A percentile compares a stretch with the other conserved stretches of the same genome.
These are phyloP conservation scores for Cassiopea andromeda DNA, from an alignment of 30 jellyfish, hydroid and myxozoan genomes.

Conservation along the genomic window DNA sequence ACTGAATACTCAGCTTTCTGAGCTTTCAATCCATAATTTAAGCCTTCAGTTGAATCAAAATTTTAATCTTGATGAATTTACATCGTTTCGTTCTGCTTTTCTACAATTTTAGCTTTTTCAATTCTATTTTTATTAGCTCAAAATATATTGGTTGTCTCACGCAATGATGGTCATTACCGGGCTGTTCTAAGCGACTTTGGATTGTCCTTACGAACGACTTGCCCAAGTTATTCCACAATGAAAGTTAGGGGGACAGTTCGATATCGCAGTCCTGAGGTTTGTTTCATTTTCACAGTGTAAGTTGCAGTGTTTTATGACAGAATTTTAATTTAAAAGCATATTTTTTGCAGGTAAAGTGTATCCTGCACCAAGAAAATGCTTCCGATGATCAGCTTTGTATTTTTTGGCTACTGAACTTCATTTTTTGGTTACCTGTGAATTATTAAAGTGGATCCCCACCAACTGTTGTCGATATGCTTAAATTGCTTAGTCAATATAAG, in stretches of 20 bases:
- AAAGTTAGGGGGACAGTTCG: slow-evolving; percentile 45
- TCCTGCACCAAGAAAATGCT: background rate
- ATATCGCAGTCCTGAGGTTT: slow-evolving; percentile 63
- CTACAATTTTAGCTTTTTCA: background rate
- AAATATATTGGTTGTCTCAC: slow-evolving; percentile 29
- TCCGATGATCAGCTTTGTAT: background rate
- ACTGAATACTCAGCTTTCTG: too few species aligned
- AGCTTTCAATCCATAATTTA: too few species aligned
- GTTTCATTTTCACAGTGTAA: background rate
- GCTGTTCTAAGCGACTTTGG: slow-evolving; percentile 63
- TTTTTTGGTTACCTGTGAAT: background rate
- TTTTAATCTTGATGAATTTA: too few species aligned
- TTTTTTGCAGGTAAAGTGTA: background rate
- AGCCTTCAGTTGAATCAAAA: too few species aligned
- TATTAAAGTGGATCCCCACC: background rate
- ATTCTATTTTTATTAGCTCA: slow-evolving; percentile 11
- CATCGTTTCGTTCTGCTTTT: too few species aligned
- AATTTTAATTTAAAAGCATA: background rate
- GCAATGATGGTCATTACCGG: slow-evolving; percentile 23
- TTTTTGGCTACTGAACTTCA: background rate
- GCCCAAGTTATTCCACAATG: background rate
- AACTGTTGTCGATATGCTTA: too few species aligned
- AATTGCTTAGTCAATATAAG: too few species aligned
- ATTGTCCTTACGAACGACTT: slow-evolving; percentile 6
- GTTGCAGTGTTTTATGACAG: background rate